Conservation (phyloP, 2,888 invertebrate species). For the Tridacna crocea region DNA sequence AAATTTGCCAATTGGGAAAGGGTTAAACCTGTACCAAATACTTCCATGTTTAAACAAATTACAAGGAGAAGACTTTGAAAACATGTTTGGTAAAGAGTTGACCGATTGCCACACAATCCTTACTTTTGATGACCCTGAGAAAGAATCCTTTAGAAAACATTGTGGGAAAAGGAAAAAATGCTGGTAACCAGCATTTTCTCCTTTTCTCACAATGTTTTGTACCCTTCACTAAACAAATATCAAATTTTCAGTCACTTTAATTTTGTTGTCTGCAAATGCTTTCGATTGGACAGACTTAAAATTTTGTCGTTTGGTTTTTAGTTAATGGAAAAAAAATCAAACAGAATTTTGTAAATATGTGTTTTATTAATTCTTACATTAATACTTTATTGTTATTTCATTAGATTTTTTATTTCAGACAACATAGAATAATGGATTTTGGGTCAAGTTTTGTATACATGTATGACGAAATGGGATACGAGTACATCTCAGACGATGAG, state of each 20-base stretch:
- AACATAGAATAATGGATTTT: conserved; percentile 75
- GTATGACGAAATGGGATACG: conserved; percentile 73
- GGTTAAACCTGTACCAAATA: neutral
- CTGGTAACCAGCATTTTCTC: neutral
- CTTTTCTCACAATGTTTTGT: neutral
- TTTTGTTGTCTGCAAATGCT: neutral
- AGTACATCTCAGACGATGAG: conserved; percentile 81
- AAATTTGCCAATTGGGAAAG: neutral
- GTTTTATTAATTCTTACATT: neutral
- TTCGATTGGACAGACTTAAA: neutral
- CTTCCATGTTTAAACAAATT: neutral
- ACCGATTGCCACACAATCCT: too few relatives aligned
- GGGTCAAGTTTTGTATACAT: conserved; percentile 78
- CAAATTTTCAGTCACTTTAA: neutral
- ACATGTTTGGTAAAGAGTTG: too few relatives aligned
- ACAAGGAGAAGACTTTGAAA: neutral
- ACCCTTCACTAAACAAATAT: neutral
- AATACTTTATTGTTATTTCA: neutral
- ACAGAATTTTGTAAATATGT: too few relatives aligned
- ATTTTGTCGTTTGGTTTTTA: too few relatives aligned
- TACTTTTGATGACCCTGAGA: too few relatives aligned
- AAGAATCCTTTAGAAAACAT: neutral
- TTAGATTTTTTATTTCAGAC: neutral
- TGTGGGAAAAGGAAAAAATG: neutral
- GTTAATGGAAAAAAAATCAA: too few relatives aligned